phyloP scores from a whole-genome alignment of 30 jellyfish, hydroid and myxozoan species.

The Hydractinia echinata region DNA sequence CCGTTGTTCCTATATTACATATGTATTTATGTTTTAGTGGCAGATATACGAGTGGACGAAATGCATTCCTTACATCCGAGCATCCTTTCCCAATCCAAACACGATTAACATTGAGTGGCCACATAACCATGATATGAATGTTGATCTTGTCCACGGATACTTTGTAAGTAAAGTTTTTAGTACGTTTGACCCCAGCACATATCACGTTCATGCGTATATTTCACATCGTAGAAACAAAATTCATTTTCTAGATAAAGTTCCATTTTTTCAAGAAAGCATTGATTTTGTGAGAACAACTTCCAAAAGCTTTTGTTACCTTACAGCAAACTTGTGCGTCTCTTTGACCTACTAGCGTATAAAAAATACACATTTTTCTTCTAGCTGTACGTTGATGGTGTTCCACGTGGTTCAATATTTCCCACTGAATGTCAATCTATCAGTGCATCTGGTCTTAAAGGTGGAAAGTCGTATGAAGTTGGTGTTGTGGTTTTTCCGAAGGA shows the following conservation, averaged over 20 bases:
- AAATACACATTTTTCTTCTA: not conserved
- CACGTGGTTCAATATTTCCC: slow-evolving; percentile 16
- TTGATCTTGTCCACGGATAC: slow-evolving; percentile 21
- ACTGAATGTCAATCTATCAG: slow-evolving; percentile 4
- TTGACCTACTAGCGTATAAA: not conserved
- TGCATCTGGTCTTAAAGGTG: slow-evolving; percentile 38
- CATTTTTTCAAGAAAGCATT: not conserved
- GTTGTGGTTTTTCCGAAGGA: slow-evolving; percentile 29
- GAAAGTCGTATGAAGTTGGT: slow-evolving; percentile 30
- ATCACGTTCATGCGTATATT: no score
- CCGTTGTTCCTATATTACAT: no score
- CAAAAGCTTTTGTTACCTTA: not conserved
- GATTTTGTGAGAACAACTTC: not conserved
- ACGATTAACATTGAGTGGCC: slow-evolving; percentile 20
- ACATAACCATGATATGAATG: not conserved
- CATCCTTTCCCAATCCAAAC: slow-evolving; percentile 37
- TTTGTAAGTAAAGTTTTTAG: slow-evolving; percentile 8
- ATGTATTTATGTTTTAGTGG: slow-evolving; percentile 3
- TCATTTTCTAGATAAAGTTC: not conserved
- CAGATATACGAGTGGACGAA: slow-evolving; percentile 24
- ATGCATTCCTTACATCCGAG: slow-evolving; percentile 31
- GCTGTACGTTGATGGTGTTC: slow-evolving; percentile 46
- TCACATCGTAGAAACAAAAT: no score
- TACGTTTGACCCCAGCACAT: no score
- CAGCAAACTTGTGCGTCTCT: not conserved